These are phyloP conservation scores for Cactoblastis cactorum DNA, from an alignment of 2,888 invertebrate genomes.

Conservation along the genomic window DNA sequence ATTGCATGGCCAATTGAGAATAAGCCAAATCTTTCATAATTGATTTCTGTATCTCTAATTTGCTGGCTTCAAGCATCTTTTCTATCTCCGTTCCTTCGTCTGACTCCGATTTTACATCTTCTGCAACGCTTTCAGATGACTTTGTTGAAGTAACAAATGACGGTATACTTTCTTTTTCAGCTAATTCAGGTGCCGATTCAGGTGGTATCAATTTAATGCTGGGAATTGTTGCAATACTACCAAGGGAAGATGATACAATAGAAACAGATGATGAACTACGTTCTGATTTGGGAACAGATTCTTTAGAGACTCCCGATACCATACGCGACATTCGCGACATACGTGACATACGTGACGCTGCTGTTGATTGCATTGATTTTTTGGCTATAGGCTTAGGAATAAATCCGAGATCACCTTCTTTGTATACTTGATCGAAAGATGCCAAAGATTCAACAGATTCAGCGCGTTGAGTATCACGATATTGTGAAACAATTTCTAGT, in stretches of 20 bases:
- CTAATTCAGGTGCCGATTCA: conserved; percentile 30
- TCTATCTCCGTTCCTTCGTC: conserved; percentile 40
- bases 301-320: conserved; percentile 29
- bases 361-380: conserved; percentile 33
- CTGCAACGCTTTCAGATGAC: conserved; percentile 35
- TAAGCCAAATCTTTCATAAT: conserved; percentile 60
- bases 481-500: conserved; percentile 71
- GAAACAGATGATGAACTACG: conserved; percentile 27
- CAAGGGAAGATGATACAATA: conserved; percentile 38
- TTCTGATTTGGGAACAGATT: conserved; percentile 31
- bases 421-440: conserved; percentile 77
- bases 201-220: conserved; percentile 50
- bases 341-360: conserved; percentile 19
- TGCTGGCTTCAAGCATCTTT: conserved; percentile 50
- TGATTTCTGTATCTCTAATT: conserved; percentile 58
- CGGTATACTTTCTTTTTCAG: conserved; percentile 50
- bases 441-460: conserved; percentile 66
- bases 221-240: conserved; percentile 59
- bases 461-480: conserved; percentile 55
- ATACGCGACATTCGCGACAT: too few species aligned
- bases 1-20: conserved; percentile 41
- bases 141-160: conserved; percentile 59
- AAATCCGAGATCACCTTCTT: conserved; percentile 83
- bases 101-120: conserved; percentile 33
- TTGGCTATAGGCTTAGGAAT: conserved; percentile 70